These are phyloP conservation scores for Syngnathoides biaculeatus DNA, from an alignment of 2,113 vertebrate genomes.

Conservation along the genomic window DNA sequence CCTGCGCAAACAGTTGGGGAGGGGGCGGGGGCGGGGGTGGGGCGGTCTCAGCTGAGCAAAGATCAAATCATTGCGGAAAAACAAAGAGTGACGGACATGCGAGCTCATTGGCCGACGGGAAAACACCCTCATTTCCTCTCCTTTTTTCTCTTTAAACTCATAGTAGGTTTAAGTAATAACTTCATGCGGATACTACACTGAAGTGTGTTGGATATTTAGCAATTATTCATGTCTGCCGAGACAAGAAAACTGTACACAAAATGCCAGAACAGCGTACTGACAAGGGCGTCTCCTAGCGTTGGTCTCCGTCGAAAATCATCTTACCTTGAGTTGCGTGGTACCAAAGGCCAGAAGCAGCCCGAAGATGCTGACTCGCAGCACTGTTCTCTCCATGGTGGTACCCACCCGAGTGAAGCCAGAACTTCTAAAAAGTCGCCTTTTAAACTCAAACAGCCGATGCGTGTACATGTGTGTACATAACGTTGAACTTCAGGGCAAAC, in stretches of 20 bases:
- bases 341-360: conserved; percentile 46
- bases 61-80: conserved; percentile 14
- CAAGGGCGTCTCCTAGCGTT: neutral
- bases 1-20: conserved; percentile 44
- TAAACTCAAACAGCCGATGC: conserved; percentile 32
- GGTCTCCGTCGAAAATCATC: neutral
- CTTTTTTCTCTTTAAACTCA: neutral
- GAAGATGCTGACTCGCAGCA: conserved; percentile 30
- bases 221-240: neutral
- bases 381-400: conserved; percentile 41
- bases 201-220: neutral
- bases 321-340: conserved; percentile 48
- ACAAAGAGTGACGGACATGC: neutral
- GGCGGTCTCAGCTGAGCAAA: conserved; percentile 21
- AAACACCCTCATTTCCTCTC: neutral
- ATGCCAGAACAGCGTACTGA: neutral
- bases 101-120: conserved; percentile 19
- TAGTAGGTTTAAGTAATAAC: neutral
- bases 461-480: conserved; percentile 15
- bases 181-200: neutral
- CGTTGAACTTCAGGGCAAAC: conserved; percentile 13
- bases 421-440: conserved; percentile 20
- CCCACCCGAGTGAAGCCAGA: conserved; percentile 12
- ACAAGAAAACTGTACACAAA: neutral
- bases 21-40: neutral